Evolutionary conservation across 2,113 vertebrate genomes (phyloP), one percentile per base, ranked within the genome.

Genomic region (Rattus rattus): DNA sequence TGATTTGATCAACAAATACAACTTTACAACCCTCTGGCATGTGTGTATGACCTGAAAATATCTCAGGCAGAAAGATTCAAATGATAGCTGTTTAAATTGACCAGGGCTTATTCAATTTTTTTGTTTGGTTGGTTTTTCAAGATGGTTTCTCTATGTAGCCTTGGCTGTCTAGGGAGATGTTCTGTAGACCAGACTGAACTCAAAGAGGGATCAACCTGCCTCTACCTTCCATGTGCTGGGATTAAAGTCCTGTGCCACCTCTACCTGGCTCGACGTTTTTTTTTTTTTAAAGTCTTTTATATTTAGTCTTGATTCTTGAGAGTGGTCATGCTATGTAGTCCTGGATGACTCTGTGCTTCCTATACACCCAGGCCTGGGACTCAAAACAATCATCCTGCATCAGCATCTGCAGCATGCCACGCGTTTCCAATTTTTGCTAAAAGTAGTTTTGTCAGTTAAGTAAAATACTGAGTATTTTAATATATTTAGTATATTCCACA

Each of bases 31-130:
- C 47, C 43, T 75, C 65, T 54, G 80, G 47, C 43, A 73, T 88
- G 20, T 63, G 36, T 16, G 5, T 63, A 36, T 80, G 73, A 22
- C 43, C 19, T n/a, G 24, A 86, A 69, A 69, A 6, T 79, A 86
- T 87, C 92, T 97, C 76, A 90, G 81, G 52, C 43, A 67, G 43
- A 77, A 92, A 96, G 11, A 86, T 39, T 85, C 72, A 90, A 90
- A 81, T 79, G 61, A 90, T 33, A 95, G 47, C 11, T 56, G 84
- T 87, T 96, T 73, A 81, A 95, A 94, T 30, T 59, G 61, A 79
- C 12, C 4, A 61, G 83, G 3, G 73, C 6, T 24, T 72, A 88
- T 36, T 86, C 36, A 3, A 5, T 69, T 26, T 39, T n/a, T n/a
- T 80, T 20, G 75, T 49, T 5, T 77, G 28, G 54, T 30, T 56